Evolutionary conservation across 2,888 invertebrate genomes (phyloP), one percentile per base, ranked within the genome.

Genomic region (Loripinus fragilis): DNA sequence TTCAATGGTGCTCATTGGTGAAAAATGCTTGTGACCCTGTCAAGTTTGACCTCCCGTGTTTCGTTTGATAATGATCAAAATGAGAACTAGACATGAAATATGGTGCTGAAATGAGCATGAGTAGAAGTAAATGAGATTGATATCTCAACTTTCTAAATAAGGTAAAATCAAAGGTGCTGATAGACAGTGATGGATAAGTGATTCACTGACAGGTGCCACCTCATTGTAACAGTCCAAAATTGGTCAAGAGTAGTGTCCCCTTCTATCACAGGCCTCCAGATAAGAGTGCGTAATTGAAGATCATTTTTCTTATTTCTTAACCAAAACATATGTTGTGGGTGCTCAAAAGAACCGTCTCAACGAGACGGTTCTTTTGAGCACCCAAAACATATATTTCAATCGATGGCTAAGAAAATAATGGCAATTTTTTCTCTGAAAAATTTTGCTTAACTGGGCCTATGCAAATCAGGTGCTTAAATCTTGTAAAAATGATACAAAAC

Each of bases 1-100:
- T 60, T 28, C 25, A 17, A 60, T 33, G 60, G 60, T 60, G 60
- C 60, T 60, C 30, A 33, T 12, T 33, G 30, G 7, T 60, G 60
- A 60, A 60, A 33, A 60, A 60, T 60, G 60, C 12, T 17, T 33
- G 12, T 60, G 30, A 60, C 60, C 33, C 10, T 60, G 60, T 60
- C 60, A 60, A 60, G 33, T 33, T 15, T 60, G 33, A 60, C 60
- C 33, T 30, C 60, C 33, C 60, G 17, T 60, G 33, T 60, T 60
- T 60, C 60, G 33, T 33, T 52, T 60, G 60, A 60, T 60, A 55
- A 25, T 28, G 23, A 55, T 55, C 55, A 55, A 55, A n/a, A 55
- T n/a, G 23, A 5, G 20, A 33, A 60, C 30, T 60, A 10, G 28
- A 33, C 33, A 33, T 60, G 60, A 60, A 33, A 60, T 60, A 60